Evolutionary conservation across 2,888 invertebrate genomes (phyloP).

Genomic region (Tholera decimalis): DNA sequence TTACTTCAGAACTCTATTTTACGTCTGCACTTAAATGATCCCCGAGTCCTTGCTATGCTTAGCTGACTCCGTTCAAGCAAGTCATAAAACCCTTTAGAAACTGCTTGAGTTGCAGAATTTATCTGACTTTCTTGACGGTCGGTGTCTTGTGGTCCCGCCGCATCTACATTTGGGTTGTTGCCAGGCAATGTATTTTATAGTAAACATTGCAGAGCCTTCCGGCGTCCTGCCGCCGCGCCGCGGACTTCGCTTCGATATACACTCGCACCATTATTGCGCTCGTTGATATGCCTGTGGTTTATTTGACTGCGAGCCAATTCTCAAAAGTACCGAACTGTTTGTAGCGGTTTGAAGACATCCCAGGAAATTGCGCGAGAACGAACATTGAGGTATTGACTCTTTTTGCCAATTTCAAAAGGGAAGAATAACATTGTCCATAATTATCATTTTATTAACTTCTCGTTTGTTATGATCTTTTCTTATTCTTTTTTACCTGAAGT

Average conservation of each 20-base stretch:
- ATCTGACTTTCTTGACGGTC: slow-evolving; percentile 59
- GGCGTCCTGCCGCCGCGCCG: slow-evolving; percentile 73
- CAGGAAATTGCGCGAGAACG: slow-evolving; percentile 36
- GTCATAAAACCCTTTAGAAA: slow-evolving; percentile 62
- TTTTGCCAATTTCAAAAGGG: slow-evolving; percentile 4
- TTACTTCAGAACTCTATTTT: slow-evolving; percentile 51
- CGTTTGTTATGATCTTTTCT: neutral
- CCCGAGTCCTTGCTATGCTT: slow-evolving; percentile 42
- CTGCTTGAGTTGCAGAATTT: slow-evolving; percentile 62
- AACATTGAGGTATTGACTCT: slow-evolving; percentile 6
- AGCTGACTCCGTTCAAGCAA: slow-evolving; percentile 57
- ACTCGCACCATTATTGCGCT: slow-evolving; percentile 50
- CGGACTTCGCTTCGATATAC: slow-evolving; percentile 51
- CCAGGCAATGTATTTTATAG: slow-evolving; percentile 71
- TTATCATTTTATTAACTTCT: slow-evolving; percentile 5
- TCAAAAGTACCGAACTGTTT: slow-evolving; percentile 32
- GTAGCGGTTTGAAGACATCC: slow-evolving; percentile 21
- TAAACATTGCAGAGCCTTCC: slow-evolving; percentile 72
- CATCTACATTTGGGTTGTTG: slow-evolving; percentile 71
- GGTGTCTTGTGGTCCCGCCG: slow-evolving; percentile 60
- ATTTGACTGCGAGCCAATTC: slow-evolving; percentile 65
- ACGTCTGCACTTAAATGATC: slow-evolving; percentile 54
- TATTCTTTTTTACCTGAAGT: slow-evolving; percentile 10
- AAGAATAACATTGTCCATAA: neutral
- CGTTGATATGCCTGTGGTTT: slow-evolving; percentile 45